Percentiles rank a stretch among this genome's conserved stretches.
These are phyloP conservation scores for Drosophila mayri DNA, from an alignment of 1,140 invertebrate genomes.

Conservation along the genomic window DNA sequence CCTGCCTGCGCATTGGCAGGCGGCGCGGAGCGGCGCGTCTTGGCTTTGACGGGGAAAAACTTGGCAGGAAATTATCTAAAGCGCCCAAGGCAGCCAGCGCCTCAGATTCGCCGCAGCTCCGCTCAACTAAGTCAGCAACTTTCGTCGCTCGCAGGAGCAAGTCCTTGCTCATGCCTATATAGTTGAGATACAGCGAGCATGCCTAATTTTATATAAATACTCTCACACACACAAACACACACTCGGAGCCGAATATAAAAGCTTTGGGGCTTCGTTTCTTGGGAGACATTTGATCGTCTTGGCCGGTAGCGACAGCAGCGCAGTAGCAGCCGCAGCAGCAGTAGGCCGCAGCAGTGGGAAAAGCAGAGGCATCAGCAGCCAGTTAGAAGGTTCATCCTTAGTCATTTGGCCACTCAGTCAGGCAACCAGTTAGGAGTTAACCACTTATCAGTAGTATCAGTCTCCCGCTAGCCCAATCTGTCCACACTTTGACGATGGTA, in stretches of 20 bases:
- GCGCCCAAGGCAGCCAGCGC: slow-evolving; percentile 42
- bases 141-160: slow-evolving; percentile 10
- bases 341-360: slow-evolving; percentile 18
- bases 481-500: slow-evolving; percentile 30
- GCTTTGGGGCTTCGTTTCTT: slow-evolving; percentile 77
- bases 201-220: slow-evolving; percentile 71
- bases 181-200: slow-evolving; percentile 55
- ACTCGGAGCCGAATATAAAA: slow-evolving; percentile 79
- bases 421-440: slow-evolving; percentile 40
- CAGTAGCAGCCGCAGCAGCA: slow-evolving; percentile 38
- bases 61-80: slow-evolving; percentile 80
- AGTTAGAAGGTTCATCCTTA: slow-evolving; percentile 50
- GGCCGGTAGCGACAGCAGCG: slow-evolving; percentile 70
- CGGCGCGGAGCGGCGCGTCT: slow-evolving; percentile 36
- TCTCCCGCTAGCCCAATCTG: neutral
- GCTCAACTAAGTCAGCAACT: slow-evolving; percentile 75
- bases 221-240: slow-evolving; percentile 33
- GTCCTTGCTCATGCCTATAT: slow-evolving; percentile 62
- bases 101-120: slow-evolving; percentile 75
- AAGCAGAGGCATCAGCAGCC: slow-evolving; percentile 31
- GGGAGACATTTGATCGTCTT: slow-evolving; percentile 84
- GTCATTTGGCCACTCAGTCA: slow-evolving; percentile 60
- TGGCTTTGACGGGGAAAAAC: slow-evolving; percentile 70
- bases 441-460: slow-evolving; percentile 14
- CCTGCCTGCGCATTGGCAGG: slow-evolving; percentile 70